A percentile compares a stretch with the other conserved stretches of the same genome.
phyloP scores from a whole-genome alignment of 2,888 invertebrate species.

The Lasioglossum villosulum region DNA sequence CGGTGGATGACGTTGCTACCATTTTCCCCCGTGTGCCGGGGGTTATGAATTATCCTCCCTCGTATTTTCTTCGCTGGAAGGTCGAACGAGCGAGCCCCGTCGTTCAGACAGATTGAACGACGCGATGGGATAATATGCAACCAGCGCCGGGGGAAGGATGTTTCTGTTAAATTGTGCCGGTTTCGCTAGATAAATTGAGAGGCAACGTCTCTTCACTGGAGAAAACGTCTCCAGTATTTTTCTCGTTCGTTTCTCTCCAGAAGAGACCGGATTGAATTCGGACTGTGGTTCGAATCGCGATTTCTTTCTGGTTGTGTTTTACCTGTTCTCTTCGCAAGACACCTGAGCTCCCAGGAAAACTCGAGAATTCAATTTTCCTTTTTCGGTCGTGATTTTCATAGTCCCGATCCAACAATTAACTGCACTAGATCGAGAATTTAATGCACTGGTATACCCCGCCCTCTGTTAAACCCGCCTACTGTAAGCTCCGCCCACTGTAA shows the following conservation, averaged over 20 bases:
- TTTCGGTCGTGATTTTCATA: neutral
- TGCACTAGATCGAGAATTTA: neutral
- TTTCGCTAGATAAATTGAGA: constrained; percentile 24
- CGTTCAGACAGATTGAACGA: constrained; percentile 45
- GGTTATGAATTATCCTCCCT: constrained; percentile 66
- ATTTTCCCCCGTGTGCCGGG: neutral
- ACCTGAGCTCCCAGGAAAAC: rapidly evolving
- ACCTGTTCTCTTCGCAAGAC: neutral
- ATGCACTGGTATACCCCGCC: neutral
- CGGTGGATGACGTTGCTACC: constrained; percentile 35
- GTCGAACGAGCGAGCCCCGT: constrained; percentile 16
- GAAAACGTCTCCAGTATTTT: neutral
- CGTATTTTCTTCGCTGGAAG: constrained; percentile 38
- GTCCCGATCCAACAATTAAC: neutral
- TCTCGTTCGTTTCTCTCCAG: neutral
- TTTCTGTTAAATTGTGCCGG: constrained; percentile 28
- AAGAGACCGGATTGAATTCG: neutral
- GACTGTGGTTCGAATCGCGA: constrained; percentile 9
- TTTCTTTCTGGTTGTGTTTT: neutral
- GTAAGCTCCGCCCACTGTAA: neutral
- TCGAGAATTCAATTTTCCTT: neutral
- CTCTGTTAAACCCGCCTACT: neutral
- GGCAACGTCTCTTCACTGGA: neutral
- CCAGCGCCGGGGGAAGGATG: neutral
- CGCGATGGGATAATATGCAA: constrained; percentile 24